phyloP scores from a whole-genome alignment of 2,888 invertebrate species.

The Thelaira solivaga region DNA sequence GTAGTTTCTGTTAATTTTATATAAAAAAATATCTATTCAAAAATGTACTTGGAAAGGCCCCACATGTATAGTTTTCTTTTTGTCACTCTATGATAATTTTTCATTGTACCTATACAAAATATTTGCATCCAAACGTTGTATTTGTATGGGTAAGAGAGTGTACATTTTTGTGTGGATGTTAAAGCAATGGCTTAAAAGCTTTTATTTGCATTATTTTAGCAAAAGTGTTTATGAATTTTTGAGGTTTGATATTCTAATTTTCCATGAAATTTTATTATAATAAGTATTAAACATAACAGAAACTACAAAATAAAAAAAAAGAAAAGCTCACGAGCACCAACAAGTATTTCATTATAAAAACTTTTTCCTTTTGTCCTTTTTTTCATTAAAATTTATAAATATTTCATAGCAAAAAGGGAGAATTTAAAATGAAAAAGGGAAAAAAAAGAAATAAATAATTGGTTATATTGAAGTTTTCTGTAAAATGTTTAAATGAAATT shows the following conservation, averaged over 20 bases:
- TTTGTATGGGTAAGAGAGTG: neutral
- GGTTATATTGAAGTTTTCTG: slow-evolving; percentile 52
- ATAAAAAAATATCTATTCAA: no score
- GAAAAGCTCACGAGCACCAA: slow-evolving; percentile 23
- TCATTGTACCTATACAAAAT: neutral
- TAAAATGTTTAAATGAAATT: slow-evolving; percentile 45
- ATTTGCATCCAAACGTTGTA: slow-evolving; percentile 9
- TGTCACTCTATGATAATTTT: no score
- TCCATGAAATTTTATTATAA: slow-evolving; percentile 54
- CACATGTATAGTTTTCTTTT: no score
- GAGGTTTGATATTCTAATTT: slow-evolving; percentile 45
- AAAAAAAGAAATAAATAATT: slow-evolving; percentile 43
- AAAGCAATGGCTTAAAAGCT: slow-evolving; percentile 51
- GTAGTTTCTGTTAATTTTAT: no score
- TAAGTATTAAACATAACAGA: slow-evolving; percentile 18
- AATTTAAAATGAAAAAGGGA: neutral
- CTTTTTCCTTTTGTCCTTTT: slow-evolving; percentile 26
- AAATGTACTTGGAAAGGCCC: no score
- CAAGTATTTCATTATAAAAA: slow-evolving; percentile 49
- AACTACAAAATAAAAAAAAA: slow-evolving; percentile 22
- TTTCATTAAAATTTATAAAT: slow-evolving; percentile 44
- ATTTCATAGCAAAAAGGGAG: slow-evolving; percentile 36
- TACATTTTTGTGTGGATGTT: neutral
- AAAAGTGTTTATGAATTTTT: slow-evolving; percentile 59
- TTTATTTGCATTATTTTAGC: slow-evolving; percentile 43